Evolutionary conservation across 2,888 invertebrate genomes (phyloP), one percentile per base, ranked within the genome.

Genomic region (Acleris holmiana): DNA sequence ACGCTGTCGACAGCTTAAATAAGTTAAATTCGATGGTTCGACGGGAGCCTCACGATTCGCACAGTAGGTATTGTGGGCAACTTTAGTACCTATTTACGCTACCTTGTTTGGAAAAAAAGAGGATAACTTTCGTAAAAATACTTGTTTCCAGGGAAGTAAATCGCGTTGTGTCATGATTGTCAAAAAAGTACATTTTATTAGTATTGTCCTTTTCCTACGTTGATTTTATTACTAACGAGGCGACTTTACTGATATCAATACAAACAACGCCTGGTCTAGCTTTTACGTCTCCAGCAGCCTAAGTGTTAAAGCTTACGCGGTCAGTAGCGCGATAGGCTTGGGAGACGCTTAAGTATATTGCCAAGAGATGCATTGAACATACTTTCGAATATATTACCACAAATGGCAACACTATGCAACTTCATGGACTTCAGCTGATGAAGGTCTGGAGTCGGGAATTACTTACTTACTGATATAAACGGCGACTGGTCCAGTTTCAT

Each of bases 401-500:
- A 35, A 35, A 13, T 35, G 35, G 29, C 8, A 29, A 29, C 29
- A 2, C 13, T 3, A 35, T 35, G 13, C 13, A 35, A 1, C 29
- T 8, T 8, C 29, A 29, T 8, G 8, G 2, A 29, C 29, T 29
- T 29, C 8, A 29, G 29, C 8, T 8, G 8, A 8, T 25, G 1
- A 7, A 25, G 25, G 7, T 29, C 8, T 8, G 29, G 29, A 25
- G 29, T 29, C 8, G 5, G 25, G 1, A 25, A 25, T 8, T 25
- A 29, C 2, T 8, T 25, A 29, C 2, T 29, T 29, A 95, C 98
- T 62, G 99, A 98, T 79, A 99, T 98, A 86, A 99, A 99, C 0
- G 99, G 97, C 56, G 98, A 98, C 79, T 97, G 97, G 81, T 98
- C 98, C 73, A 99, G 90, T 82, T 98, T 98, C 97, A 99, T 98